A percentile compares a stretch with the other conserved stretches of the same genome.
Evolutionary conservation across 2,888 invertebrate species (phyloP).

Genomic region (Drosophila aldrichi): DNA sequence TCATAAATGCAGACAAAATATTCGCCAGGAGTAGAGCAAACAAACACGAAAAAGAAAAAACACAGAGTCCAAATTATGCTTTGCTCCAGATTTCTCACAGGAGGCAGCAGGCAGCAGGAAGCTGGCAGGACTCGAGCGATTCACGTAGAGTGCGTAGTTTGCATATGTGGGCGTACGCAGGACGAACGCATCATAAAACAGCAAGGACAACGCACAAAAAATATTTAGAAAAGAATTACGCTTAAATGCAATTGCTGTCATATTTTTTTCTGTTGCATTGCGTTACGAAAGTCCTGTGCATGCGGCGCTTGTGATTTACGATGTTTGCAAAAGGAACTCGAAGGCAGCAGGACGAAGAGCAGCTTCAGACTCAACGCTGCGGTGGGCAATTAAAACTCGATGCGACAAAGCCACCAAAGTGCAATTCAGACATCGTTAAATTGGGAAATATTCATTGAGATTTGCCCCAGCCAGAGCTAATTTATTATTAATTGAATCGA

Average conservation of each 20-base stretch:
- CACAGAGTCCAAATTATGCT: slow-evolving; percentile 55
- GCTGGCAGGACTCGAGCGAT: slow-evolving; percentile 32
- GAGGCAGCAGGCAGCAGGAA: slow-evolving; percentile 21
- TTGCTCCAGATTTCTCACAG: slow-evolving; percentile 62
- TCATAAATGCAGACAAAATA: slow-evolving; percentile 65
- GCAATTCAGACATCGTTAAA: slow-evolving; percentile 60
- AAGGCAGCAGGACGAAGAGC: slow-evolving; percentile 54
- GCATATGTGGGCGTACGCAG: slow-evolving; percentile 64
- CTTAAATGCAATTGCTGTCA: slow-evolving; percentile 60
- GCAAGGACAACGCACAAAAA: slow-evolving; percentile 60
- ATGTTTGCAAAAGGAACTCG: slow-evolving; percentile 66
- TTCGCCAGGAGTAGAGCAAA: slow-evolving; percentile 48
- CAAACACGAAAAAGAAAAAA: slow-evolving; percentile 24
- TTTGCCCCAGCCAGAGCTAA: slow-evolving; percentile 71
- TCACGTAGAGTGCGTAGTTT: slow-evolving; percentile 60
- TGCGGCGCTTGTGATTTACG: slow-evolving; percentile 81
- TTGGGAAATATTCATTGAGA: slow-evolving; percentile 72
- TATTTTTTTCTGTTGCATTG: slow-evolving; percentile 21
- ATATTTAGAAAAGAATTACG: slow-evolving; percentile 64
- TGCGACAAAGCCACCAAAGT: slow-evolving; percentile 48
- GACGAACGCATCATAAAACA: slow-evolving; percentile 67
- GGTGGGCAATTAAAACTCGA: slow-evolving; percentile 62
- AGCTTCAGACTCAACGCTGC: slow-evolving; percentile 27
- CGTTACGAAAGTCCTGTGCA: slow-evolving; percentile 57
- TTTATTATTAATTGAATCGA: slow-evolving; percentile 79